Evolutionary conservation across 2,113 vertebrate genomes (phyloP), one percentile per base, ranked within the genome.

Genomic region (Serilophus lunatus): DNA sequence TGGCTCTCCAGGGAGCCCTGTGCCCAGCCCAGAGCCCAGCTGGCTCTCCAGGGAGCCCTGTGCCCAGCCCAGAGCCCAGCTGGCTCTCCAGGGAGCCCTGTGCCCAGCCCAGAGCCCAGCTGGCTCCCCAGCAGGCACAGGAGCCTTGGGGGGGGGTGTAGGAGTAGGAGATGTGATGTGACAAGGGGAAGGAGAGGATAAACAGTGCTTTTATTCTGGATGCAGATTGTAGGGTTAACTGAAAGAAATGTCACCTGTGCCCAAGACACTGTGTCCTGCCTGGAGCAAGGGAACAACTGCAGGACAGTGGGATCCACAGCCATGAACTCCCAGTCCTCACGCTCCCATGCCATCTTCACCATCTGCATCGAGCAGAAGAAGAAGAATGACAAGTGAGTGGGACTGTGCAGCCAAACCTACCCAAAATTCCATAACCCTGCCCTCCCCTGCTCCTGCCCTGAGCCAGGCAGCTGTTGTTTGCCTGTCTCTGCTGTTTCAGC

Each of bases 301-400:
- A 98, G 99, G 61, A 99, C 99, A 0, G 99, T 99, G 70, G 99
- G 98, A 24, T 98, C 99, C 78, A 99, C 99, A 0, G 99, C 99
- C 3, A 99, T 99, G 99, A 99, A 99, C 4, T 99, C 99, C 1
- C 98, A 99, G 71, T 99, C 99, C 3, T 99, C 99, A 1, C 98
- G 99, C 5, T 99, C 99, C 10, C 99, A 99, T 19, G 99, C 99
- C 45, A 99, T 99, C 96, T 99, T 99, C 96, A 99, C 99, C 22
- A 97, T 99, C 94, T 98, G 98, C 31, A 93, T 99, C 68, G 99
- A 99, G 26, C 99, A 99, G 94, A 98, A 97, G 72, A 98, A 97
- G 93, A 98, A 98, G 70, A 97, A 57, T 45, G 98, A 99, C 94
- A 98, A 98, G 99, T 99, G 94, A 98, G 99, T 97, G 79, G 76